These are phyloP conservation scores for Drosophila basisetae DNA, from an alignment of 2,888 invertebrate genomes.

Conservation along the genomic window DNA sequence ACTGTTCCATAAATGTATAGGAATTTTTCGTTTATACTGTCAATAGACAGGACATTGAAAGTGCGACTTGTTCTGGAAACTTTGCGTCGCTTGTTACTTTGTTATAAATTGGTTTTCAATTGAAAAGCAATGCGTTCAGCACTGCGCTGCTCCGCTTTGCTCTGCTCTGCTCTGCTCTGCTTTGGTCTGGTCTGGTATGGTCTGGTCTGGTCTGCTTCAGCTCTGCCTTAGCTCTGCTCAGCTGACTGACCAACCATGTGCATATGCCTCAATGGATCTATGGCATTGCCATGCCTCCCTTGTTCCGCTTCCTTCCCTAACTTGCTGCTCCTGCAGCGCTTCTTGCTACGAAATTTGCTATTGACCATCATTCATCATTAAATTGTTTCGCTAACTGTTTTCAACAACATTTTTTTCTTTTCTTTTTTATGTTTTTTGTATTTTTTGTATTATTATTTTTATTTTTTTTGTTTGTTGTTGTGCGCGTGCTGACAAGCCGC, in stretches of 20 bases:
- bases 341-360: constrained; percentile 51
- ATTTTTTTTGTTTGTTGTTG: constrained; percentile 11
- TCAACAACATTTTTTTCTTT: constrained; percentile 59
- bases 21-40: rapidly evolving
- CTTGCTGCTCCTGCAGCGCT: constrained; percentile 11
- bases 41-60: constrained; percentile 14
- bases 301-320: not conserved
- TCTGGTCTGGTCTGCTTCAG: constrained; percentile 3
- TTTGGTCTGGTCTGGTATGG: not conserved
- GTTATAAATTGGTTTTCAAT: constrained; percentile 67
- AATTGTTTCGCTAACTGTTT: constrained; percentile 80
- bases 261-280: constrained; percentile 53
- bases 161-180: constrained; percentile 9
- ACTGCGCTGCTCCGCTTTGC: constrained; percentile 1
- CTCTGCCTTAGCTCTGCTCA: constrained; percentile 19
- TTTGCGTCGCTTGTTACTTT: constrained; percentile 33
- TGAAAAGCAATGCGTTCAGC: constrained; percentile 58
- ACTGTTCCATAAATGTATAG: rapidly evolving
- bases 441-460: constrained; percentile 19
- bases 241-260: constrained; percentile 58
- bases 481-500: constrained; percentile 72
- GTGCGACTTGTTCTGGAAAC: not conserved
- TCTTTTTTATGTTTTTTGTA: constrained; percentile 1
- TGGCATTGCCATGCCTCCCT: constrained; percentile 15
- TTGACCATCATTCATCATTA: constrained; percentile 81